Evolutionary conservation across 2,797 vertebrate species (phyloP), one percentile per base, ranked within the genome.

Genomic region (Lepus oiostolus): DNA sequence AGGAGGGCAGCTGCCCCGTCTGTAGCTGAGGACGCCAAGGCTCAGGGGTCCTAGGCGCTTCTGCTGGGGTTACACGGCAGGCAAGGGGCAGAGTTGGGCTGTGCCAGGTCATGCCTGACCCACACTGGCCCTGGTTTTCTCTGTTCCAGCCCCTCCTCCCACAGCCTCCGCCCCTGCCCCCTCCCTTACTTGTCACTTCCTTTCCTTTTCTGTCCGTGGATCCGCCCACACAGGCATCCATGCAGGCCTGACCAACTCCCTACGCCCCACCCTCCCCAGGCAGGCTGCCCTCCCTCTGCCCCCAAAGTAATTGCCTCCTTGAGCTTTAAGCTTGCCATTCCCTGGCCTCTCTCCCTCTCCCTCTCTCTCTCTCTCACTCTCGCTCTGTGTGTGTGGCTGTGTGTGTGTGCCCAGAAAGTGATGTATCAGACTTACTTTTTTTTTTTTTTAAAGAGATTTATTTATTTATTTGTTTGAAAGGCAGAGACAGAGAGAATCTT

Each of bases 281-380:
- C 4, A 4, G 2, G 22, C 17, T 2, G 8, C 3, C 0, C n/a
- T 42, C 38, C 7, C 77, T 24, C 9, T 21, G 6, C 4, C 62
- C 14, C 19, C 0, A 22, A 30, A 28, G n/a, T 19, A 38, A 16
- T 12, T 11, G 0, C 32, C 38, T 7, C 19, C 52, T 89, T 13
- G n/a, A 32, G 30, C 22, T 63, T 24, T 67, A 7, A 47, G 47
- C 54, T 22, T 32, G 28, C 24, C 10, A 0, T 4, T 1, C 0
- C 10, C 71, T 77, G 8, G 0, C 47, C 11, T 22, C 2, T 21
- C 54, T 58, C 42, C 1, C 42, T 42, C 42, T 42, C 42, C 7
- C 42, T 42, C 42, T 1, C 42, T 8, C 42, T 42, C 42, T 42
- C 42, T 42, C 42, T 42, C 42, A 7, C 42, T 42, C 42, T 42